phyloP scores from a whole-genome alignment of 2,113 vertebrate species.

The Pseudopipra pipra region DNA sequence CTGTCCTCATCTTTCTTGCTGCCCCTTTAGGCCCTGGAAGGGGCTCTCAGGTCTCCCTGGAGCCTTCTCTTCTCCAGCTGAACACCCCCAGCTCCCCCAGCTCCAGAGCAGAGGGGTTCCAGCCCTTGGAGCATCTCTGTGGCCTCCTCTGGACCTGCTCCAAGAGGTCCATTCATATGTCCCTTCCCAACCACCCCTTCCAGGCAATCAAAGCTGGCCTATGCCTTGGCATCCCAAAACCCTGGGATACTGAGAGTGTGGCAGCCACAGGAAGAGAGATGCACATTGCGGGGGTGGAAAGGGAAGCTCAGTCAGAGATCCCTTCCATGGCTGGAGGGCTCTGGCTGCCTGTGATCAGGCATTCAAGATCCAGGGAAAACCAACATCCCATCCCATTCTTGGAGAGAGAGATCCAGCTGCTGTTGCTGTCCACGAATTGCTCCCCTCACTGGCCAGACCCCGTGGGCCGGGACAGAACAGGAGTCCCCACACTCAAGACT shows the following conservation, averaged over 20 bases:
- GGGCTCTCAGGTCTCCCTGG: not conserved
- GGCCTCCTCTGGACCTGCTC: not conserved
- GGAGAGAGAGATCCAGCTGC: not conserved
- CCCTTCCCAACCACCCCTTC: not conserved
- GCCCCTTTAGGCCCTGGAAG: fast-evolving
- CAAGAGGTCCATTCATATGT: fast-evolving
- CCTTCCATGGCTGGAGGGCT: not conserved
- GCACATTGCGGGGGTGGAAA: not conserved
- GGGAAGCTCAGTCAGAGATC: not conserved
- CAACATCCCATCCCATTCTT: not conserved
- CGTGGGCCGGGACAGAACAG: not conserved
- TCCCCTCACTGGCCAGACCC: not conserved
- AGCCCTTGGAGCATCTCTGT: fast-evolving
- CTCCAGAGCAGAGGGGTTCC: not conserved
- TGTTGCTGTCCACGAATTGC: not conserved
- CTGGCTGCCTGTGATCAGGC: not conserved
- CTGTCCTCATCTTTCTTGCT: not conserved
- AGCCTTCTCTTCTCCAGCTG: not conserved
- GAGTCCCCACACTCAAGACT: not conserved
- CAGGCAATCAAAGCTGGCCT: not conserved
- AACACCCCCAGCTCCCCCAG: not conserved
- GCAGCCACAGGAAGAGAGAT: not conserved
- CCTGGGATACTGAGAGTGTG: not conserved
- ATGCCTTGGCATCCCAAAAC: not conserved
- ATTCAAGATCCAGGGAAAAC: not conserved